Evolutionary conservation across 2,888 invertebrate genomes (phyloP).

Genomic region (Tenthredo distinguenda): DNA sequence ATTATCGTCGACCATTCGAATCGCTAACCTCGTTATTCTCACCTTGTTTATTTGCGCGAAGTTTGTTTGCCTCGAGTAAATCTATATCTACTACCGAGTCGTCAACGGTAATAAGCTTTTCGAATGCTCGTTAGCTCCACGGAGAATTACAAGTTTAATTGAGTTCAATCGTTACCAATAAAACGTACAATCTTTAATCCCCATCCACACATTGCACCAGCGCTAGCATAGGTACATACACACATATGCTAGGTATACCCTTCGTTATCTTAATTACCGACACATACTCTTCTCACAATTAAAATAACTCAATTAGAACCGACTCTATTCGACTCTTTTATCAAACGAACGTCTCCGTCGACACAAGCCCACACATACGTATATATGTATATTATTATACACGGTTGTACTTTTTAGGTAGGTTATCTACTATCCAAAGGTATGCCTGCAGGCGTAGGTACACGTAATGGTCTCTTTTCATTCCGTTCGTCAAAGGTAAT

Average conservation of each 20-base stretch:
- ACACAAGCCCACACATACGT: background rate
- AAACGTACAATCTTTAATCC: constrained; percentile 4
- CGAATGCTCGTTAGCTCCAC: constrained; percentile 25
- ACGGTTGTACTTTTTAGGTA: background rate
- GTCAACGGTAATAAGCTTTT: constrained; percentile 22
- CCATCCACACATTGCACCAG: background rate
- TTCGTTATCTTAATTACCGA: constrained; percentile 3
- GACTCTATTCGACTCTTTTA: background rate
- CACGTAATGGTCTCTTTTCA: constrained; percentile 18
- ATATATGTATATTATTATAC: too few species aligned
- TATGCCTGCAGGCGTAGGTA: background rate
- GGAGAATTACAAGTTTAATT: constrained; percentile 37
- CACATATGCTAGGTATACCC: background rate
- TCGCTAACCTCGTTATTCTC: constrained; percentile 20
- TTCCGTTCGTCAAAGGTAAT: constrained; percentile 38
- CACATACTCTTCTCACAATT: constrained; percentile 4
- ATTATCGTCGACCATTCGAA: constrained; percentile 23
- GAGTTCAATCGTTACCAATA: constrained; percentile 42
- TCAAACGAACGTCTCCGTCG: background rate
- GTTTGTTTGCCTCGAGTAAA: background rate
- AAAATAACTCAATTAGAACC: constrained; percentile 41
- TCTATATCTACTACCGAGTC: constrained; percentile 1
- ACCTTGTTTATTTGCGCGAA: constrained; percentile 25
- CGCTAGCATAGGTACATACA: background rate
- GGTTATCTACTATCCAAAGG: background rate